Conservation (phyloP, 2,888 invertebrate species). For the Cheilosia urbana region DNA sequence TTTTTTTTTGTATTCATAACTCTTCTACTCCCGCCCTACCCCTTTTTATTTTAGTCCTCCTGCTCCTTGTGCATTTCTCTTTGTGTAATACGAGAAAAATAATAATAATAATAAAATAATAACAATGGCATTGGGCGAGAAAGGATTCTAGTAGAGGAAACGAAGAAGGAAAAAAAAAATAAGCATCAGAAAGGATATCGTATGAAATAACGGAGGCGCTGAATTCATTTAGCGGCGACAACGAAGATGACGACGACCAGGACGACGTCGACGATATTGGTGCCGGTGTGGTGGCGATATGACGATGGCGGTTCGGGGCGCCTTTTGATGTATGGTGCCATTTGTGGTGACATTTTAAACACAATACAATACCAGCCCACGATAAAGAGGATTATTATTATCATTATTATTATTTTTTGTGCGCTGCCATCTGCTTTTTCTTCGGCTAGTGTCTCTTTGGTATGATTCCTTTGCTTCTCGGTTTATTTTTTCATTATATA, state of each 20-base stretch:
- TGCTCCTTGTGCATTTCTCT: slow-evolving; percentile 32
- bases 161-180: slow-evolving; percentile 6
- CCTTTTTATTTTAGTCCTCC: slow-evolving; percentile 9
- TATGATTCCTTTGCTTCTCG: not conserved
- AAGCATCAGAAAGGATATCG: slow-evolving; percentile 40
- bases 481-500: slow-evolving; percentile 2
- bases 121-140: slow-evolving; percentile 56
- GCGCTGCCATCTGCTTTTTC: slow-evolving; percentile 49
- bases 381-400: slow-evolving; percentile 45
- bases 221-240: slow-evolving; percentile 51
- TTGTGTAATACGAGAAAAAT: slow-evolving; percentile 71
- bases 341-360: slow-evolving; percentile 71
- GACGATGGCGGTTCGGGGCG: slow-evolving; percentile 20
- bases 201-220: slow-evolving; percentile 49
- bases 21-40: no score
- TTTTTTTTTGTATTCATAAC: not conserved
- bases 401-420: slow-evolving; percentile 61
- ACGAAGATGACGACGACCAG: slow-evolving; percentile 2
- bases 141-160: slow-evolving; percentile 49
- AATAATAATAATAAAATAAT: slow-evolving; percentile 60
- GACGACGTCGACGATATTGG: slow-evolving; percentile 4
- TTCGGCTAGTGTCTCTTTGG: slow-evolving; percentile 37
- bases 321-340: slow-evolving; percentile 68
- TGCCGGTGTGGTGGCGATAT: not conserved
- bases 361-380: slow-evolving; percentile 63